Conservation (phyloP, 2,797 vertebrate genomes). For the Dryobates pubescens region DNA sequence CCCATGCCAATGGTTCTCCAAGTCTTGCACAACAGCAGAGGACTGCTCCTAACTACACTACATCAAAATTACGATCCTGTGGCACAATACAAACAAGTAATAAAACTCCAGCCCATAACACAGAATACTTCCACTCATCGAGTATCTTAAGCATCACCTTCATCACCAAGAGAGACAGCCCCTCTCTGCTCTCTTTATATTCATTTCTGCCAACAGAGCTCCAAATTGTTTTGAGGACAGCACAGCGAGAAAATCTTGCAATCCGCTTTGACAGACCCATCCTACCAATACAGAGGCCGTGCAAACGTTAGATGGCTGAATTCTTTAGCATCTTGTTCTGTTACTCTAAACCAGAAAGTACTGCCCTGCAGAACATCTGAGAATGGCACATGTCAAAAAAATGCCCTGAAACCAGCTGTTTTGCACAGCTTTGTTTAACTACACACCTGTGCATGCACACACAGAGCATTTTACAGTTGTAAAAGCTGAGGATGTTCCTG, state of each 20-base stretch:
- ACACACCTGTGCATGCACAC: fast-evolving
- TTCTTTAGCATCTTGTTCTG: background rate
- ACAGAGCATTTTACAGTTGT: background rate
- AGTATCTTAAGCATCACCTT: background rate
- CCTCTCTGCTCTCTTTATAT: background rate
- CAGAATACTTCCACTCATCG: background rate
- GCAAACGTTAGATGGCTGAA: background rate
- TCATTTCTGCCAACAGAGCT: background rate
- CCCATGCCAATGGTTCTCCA: background rate
- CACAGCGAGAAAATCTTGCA: background rate
- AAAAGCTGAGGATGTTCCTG: background rate
- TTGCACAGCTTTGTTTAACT: background rate
- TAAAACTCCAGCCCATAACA: background rate
- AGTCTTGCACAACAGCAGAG: background rate
- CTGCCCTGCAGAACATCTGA: background rate
- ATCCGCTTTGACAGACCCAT: background rate
- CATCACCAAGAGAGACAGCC: background rate
- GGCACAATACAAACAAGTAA: background rate
- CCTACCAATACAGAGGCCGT: background rate
- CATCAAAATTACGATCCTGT: background rate
- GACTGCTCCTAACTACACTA: background rate
- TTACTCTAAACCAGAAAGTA: background rate
- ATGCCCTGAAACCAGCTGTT: background rate
- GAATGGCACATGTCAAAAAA: background rate
- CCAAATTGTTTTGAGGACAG: background rate